These are phyloP conservation scores for Phenganax marumi DNA, from an alignment of 92 coral and sea anemone genomes.

Conservation along the genomic window DNA sequence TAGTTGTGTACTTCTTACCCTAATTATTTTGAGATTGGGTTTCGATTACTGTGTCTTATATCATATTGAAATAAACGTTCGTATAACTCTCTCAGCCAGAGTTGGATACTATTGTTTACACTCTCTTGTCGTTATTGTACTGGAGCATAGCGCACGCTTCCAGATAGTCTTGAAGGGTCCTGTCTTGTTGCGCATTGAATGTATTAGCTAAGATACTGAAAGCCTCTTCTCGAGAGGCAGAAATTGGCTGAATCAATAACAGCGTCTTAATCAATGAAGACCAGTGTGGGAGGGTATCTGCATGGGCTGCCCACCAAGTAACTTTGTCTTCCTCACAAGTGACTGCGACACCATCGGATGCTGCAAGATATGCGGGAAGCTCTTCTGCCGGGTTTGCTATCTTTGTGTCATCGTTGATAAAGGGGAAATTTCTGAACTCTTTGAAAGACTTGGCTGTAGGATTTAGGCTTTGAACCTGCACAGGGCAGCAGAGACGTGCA, in stretches of 20 bases:
- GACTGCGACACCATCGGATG: neutral
- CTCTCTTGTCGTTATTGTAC: conserved; percentile 1
- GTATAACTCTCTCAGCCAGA: no score
- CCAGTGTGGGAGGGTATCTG: neutral
- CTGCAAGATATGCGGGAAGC: no score
- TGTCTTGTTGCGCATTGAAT: neutral
- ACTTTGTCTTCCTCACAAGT: neutral
- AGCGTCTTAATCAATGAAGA: neutral
- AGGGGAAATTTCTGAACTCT: neutral
- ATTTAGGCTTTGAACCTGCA: no score
- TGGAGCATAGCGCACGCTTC: neutral
- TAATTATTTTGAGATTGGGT: no score
- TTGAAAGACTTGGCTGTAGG: neutral
- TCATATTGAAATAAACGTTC: no score
- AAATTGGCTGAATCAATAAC: neutral
- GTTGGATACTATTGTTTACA: no score
- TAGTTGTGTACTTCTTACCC: no score
- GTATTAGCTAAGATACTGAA: neutral
- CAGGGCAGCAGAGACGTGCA: no score
- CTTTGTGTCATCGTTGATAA: neutral
- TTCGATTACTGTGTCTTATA: no score
- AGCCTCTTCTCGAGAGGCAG: neutral
- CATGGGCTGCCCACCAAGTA: neutral
- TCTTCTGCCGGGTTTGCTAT: neutral
- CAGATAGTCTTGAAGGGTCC: conserved; percentile 4